Conservation (phyloP, 2,113 vertebrate species). For the Myotis davidii region DNA sequence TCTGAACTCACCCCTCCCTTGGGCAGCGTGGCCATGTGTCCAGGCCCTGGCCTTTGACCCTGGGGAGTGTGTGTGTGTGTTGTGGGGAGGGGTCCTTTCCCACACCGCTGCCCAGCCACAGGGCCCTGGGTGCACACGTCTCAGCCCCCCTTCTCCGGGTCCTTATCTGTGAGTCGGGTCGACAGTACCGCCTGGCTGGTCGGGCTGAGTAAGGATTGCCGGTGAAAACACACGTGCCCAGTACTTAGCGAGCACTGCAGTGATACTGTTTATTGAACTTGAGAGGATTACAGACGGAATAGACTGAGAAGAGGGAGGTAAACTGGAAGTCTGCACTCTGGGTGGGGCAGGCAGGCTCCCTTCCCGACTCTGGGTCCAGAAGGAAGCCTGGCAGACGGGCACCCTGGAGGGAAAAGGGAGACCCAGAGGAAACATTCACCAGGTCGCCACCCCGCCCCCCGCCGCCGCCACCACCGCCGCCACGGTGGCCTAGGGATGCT, state of each 20-base stretch:
- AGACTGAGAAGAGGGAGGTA: background rate
- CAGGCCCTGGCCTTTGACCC: background rate
- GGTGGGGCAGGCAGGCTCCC: rapidly evolving
- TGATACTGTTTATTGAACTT: background rate
- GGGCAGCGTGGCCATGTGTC: rapidly evolving
- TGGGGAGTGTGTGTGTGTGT: background rate
- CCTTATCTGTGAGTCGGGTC: background rate
- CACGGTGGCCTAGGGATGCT: background rate
- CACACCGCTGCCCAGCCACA: background rate
- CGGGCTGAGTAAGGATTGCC: background rate
- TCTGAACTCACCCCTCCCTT: background rate
- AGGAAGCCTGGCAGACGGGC: background rate
- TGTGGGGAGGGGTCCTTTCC: too few species aligned
- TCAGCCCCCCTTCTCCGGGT: background rate
- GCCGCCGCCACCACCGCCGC: too few species aligned
- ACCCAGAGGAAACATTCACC: background rate
- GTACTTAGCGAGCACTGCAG: background rate
- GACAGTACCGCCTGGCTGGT: rapidly evolving
- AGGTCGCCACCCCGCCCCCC: too few species aligned
- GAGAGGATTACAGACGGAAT: background rate
- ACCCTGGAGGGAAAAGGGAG: background rate
- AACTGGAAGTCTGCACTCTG: background rate
- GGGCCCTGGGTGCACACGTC: background rate
- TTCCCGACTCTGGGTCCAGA: background rate
- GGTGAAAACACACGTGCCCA: background rate